A percentile compares a stretch with the other conserved stretches of the same genome.
phyloP scores from a whole-genome alignment of 2,113 vertebrate species.

The Ardeotis arabs region DNA sequence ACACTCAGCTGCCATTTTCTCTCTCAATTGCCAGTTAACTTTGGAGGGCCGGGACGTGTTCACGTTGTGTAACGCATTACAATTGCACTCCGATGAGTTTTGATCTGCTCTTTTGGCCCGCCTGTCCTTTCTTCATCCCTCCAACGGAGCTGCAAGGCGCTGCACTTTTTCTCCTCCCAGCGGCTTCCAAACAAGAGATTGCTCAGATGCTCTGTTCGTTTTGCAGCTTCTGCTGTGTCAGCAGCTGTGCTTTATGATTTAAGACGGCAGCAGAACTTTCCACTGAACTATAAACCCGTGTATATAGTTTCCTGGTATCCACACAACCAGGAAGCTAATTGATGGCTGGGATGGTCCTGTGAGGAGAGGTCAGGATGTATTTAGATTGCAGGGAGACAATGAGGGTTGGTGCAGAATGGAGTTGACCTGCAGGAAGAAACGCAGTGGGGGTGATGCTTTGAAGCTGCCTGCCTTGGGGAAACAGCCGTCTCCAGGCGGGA shows the following conservation, averaged over 20 bases:
- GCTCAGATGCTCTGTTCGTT: background rate
- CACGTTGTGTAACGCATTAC: background rate
- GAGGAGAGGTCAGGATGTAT: background rate
- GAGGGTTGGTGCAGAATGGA: background rate
- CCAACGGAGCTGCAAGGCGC: background rate
- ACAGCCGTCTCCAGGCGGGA: background rate
- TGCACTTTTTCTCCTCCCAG: background rate
- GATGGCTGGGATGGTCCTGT: background rate
- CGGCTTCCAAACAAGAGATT: background rate
- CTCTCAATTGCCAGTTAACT: background rate
- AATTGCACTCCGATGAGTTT: constrained; percentile 7
- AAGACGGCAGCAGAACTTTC: constrained; percentile 46
- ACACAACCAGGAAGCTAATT: background rate
- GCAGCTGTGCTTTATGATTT: constrained; percentile 55
- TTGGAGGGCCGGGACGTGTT: rapidly evolving
- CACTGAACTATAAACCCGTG: background rate
- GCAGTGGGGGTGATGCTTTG: rapidly evolving
- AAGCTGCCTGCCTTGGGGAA: background rate
- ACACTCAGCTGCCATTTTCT: background rate
- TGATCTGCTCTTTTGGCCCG: background rate
- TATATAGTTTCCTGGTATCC: constrained; percentile 46
- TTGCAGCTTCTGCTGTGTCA: constrained; percentile 54
- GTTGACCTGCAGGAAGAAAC: background rate
- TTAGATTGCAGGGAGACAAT: background rate
- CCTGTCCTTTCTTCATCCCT: background rate